phyloP scores from a whole-genome alignment of 2,797 vertebrate genomes.

The Chanos chanos region DNA sequence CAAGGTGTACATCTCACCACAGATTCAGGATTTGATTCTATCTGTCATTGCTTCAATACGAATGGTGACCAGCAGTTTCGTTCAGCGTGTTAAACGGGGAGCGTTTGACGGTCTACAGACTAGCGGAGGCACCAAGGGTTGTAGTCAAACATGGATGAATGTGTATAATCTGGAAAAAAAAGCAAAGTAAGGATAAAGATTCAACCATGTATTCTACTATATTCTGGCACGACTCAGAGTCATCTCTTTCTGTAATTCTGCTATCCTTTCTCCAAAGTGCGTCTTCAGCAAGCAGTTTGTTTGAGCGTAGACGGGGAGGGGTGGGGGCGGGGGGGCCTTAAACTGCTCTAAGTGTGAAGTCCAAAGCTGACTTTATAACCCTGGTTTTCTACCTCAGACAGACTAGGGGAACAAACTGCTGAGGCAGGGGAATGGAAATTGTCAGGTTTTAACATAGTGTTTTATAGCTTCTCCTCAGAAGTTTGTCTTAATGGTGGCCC shows the following conservation, averaged over 20 bases:
- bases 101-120: no score
- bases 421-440: constrained; percentile 47
- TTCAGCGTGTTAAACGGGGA: no score
- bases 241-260: constrained; percentile 11
- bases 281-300: constrained; percentile 25
- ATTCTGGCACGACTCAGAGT: constrained; percentile 33
- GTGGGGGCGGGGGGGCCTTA: constrained; percentile 1
- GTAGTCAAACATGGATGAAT: constrained; percentile 7
- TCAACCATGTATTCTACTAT: constrained; percentile 11
- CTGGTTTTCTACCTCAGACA: constrained; percentile 24
- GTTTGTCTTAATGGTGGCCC: constrained; percentile 5
- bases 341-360: constrained; percentile 6
- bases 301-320: constrained; percentile 5
- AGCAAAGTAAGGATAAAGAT: constrained; percentile 1
- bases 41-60: no score
- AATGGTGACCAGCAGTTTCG: no score
- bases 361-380: constrained; percentile 27
- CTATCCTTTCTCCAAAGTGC: constrained; percentile 26
- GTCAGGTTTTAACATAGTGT: constrained; percentile 36
- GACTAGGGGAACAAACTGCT: constrained; percentile 44
- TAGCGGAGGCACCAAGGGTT: constrained; percentile 24
- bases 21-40: no score
- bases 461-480: constrained; percentile 20
- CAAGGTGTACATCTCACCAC: no score
- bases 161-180: constrained; percentile 11